Base-by-base conservation (phyloP, 2,888 invertebrate species). In the Pristionchus mayeri region DNA sequence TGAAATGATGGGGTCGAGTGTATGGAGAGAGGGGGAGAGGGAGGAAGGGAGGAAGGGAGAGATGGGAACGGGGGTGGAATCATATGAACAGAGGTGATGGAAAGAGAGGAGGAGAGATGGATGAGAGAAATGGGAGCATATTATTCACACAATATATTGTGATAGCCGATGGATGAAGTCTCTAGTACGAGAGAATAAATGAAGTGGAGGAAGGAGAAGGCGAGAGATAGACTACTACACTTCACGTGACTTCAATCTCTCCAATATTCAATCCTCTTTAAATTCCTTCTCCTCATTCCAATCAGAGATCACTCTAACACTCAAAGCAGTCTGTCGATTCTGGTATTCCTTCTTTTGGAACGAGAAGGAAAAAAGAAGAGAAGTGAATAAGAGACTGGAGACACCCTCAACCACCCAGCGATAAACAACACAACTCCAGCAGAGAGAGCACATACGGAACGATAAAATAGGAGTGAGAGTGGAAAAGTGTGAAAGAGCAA, bases 1-100 rank as follows among this genome's bases (percentile, higher is more conserved):
- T 60, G 57, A 60, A 67, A 67, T 67, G 34, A 67, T 67, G 67
- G 67, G 60, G 67, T 67, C 67, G 67, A 37, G 37, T 67, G 67
- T 37, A 67, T 67, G 67, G 67, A 67, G 67, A 67, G 67, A 67
- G 37, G 13, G 24, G 18, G 27, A 37, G 24, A 9, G 67, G 21
- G 21, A 13, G 18, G 34, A 37, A 27, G 34, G 37, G 34, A 18
- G 37, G 67, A 37, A 27, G 18, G 37, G 21, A 16, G 27, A 4
- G 57, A 27, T 27, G 57, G 57, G 57, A 60, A 60, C 57, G 57
- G 57, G 57, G 57, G 57, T 60, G 27, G 67, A 67, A 67, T 67
- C 67, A 67, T 67, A 67, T 67, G 67, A 67, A 67, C 67, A 37
- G 67, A 37, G 21, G 67, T 37, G 67, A 67, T 37, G 16, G 67